These are phyloP conservation scores for Cremastinae sp. DNA, from an alignment of 2,888 invertebrate species.

Conservation along the genomic window DNA sequence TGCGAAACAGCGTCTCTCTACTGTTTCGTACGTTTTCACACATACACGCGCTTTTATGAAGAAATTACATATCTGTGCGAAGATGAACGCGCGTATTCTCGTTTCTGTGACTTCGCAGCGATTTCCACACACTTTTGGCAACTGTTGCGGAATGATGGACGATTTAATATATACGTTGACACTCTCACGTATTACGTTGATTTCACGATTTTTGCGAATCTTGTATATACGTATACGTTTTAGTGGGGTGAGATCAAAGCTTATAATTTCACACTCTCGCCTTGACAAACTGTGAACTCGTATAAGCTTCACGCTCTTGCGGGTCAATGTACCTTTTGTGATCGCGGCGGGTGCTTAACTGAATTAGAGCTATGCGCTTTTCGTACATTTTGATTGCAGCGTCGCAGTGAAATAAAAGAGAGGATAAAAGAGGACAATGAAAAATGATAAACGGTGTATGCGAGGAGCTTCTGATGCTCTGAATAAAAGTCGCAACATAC, in stretches of 20 bases:
- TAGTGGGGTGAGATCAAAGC: conserved; percentile 71
- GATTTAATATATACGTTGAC: too few species aligned
- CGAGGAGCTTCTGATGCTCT: conserved; percentile 11
- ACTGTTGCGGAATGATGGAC: too few species aligned
- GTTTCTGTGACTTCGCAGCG: too few species aligned
- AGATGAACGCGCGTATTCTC: too few species aligned
- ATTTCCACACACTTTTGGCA: too few species aligned
- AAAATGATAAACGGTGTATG: conserved; percentile 22
- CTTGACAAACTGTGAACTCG: conserved; percentile 45
- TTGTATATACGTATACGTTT: conserved; percentile 62
- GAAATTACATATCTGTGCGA: too few species aligned
- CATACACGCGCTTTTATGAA: neutral
- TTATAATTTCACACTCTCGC: conserved; percentile 71
- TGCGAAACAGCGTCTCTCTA: conserved; percentile 33
- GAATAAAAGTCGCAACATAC: conserved; percentile 28
- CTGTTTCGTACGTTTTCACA: neutral
- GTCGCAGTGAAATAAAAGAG: conserved; percentile 8
- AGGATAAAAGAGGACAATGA: conserved; percentile 20
- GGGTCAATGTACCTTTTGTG: conserved; percentile 52
- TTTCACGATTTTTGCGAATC: conserved; percentile 15
- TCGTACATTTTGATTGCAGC: conserved; percentile 50
- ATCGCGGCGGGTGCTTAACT: conserved; percentile 55
- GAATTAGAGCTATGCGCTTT: conserved; percentile 52
- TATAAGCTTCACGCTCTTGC: neutral
- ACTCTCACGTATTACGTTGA: too few species aligned